Conservation (phyloP, 1,140 invertebrate species). For the Eumeta japonica region DNA sequence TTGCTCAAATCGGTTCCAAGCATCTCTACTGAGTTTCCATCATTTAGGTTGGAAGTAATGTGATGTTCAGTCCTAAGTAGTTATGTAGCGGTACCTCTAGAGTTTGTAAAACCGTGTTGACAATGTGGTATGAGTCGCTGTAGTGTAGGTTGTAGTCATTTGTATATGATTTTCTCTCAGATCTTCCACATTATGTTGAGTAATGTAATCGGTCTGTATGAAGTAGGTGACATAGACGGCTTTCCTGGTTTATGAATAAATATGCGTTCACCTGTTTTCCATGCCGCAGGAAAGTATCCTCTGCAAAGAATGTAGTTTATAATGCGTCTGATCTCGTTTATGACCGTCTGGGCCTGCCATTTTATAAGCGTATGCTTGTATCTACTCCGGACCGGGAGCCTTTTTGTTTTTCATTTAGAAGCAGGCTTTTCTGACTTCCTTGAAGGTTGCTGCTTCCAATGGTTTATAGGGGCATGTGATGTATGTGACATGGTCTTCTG, state of each 20-base stretch:
- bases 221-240: background rate
- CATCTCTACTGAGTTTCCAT: conserved; percentile 6
- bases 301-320: conserved; percentile 4
- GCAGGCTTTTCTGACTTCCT: conserved; percentile 2
- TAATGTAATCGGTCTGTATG: conserved; percentile 8
- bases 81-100: conserved; percentile 5
- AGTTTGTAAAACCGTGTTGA: conserved; percentile 6
- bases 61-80: conserved; percentile 1
- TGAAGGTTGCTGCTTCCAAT: background rate
- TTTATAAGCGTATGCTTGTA: conserved; percentile 6
- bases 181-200: conserved; percentile 8
- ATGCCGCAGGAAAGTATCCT: conserved; percentile 6
- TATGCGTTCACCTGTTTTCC: conserved; percentile 8
- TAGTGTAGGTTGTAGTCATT: too few relatives aligned
- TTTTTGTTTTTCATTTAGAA: conserved; percentile 6
- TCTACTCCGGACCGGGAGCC: conserved; percentile 2
- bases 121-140: conserved; percentile 1
- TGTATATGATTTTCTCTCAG: conserved; percentile 5
- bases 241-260: conserved; percentile 8
- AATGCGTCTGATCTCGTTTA: background rate
- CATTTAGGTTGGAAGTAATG: conserved; percentile 2
- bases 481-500: conserved; percentile 1
- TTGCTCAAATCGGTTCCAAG: conserved; percentile 5
- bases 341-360: conserved; percentile 3
- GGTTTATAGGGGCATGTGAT: conserved; percentile 4